Evolutionary conservation across 2,888 invertebrate species (phyloP), one percentile per base, ranked within the genome.

Genomic region (Drosophila leonis): DNA sequence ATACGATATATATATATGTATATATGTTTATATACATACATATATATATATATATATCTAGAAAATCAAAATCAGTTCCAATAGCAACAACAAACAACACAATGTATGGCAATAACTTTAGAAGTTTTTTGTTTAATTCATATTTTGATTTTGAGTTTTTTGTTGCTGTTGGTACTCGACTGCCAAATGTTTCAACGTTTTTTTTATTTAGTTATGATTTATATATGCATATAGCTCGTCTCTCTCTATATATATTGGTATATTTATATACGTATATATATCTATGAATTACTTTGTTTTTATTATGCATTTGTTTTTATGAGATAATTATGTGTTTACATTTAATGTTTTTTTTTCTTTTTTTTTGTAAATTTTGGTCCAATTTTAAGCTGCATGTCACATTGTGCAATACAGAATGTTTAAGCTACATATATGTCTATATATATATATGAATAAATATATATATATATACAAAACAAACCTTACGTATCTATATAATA

Each of bases 121-220:
- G 48, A 63, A 44, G 39, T 63, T 69, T 69, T 54, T 3, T 33
- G 49, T 49, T 49, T 2, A 12, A 49, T 49, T 48, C 29, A 10
- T 12, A 48, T 12, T 48, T 18, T n/a, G 5, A 1, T 29, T 48
- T 48, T n/a, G n/a, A n/a, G 48, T 33, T 35, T 35, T 54, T 42
- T 65, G 41, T 42, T 56, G 69, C 68, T 78, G 55, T 78, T 78
- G 78, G 64, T 37, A 61, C 73, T 73, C 65, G 82, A 87, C 87
- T 83, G 83, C 83, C 84, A 83, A 83, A 80, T 75, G 69, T 78
- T 86, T 69, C 41, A 83, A 60, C 71, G 39, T 75, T 75, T 59
- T 75, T 59, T 61, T 73, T 51, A 56, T 64, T 72, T 64, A 77
- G 65, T 75, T 74, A 67, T 56, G 62, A 31, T 49, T 33, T 33